Evolutionary conservation across 2,888 invertebrate species (phyloP), one percentile per base, ranked within the genome.

Genomic region (Chrysolina americana): DNA sequence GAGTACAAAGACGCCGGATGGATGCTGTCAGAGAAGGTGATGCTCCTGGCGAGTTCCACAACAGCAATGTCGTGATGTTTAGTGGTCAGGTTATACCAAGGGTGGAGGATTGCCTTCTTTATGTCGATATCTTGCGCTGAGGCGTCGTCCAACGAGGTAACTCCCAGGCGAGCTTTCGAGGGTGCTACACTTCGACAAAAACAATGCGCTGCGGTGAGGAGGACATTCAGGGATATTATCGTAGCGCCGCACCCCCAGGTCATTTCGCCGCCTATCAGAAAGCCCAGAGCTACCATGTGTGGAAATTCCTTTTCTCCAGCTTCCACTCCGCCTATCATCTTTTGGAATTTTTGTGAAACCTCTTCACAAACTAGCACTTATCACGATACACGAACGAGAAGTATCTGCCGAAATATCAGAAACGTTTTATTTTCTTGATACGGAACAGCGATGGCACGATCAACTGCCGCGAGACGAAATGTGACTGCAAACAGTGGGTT

Each of bases 11-110:
- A n/a, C 13, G 59, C 59, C 6, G 59, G 59, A 3, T 59, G 59
- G 59, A 59, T 17, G 5, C 59, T 59, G 36, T 28, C 28, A n/a
- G 59, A 59, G 23, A 36, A 36, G 15, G 36, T 17, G 17, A 59
- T 28, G 15, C 36, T 36, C 9, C n/a, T 28, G 36, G 36, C 28
- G n/a, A 59, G n/a, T n/a, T 36, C 59, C n/a, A 59, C 28, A 28
- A 59, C n/a, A 6, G 59, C 59, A 36, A 59, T 59, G n/a, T 59
- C 59, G 36, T 59, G n/a, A 36, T 59, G 59, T 11, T 59, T 59
- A 9, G 59, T 59, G 59, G 59, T 36, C 15, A n/a, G 9, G 36
- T 36, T 59, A 10, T n/a, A 59, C 28, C 4, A 36, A 36, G 59
- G 59, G 36, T 59, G 36, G 36, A 59, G 23, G 28, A 19, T 36